phyloP scores from a whole-genome alignment of 2,888 invertebrate species.

The Cecidostiba fungosa region DNA sequence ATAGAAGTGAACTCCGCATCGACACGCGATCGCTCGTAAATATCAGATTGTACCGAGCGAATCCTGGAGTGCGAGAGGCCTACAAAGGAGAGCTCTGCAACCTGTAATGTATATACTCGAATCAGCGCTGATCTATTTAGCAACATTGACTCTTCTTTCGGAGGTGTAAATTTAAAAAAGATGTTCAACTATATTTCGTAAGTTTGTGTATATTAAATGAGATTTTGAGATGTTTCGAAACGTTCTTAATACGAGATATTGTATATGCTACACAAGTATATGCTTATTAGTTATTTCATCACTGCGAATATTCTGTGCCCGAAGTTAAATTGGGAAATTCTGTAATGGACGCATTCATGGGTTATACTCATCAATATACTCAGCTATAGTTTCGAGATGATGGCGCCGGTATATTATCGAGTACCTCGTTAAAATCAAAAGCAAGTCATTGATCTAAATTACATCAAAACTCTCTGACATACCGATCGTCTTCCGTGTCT shows the following conservation, averaged over 20 bases:
- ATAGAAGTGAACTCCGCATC: constrained; percentile 40
- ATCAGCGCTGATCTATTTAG: neutral
- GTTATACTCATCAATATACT: neutral
- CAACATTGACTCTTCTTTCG: neutral
- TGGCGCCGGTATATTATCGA: too few relatives aligned
- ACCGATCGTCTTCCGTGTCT: too few relatives aligned
- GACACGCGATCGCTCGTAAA: constrained; percentile 55
- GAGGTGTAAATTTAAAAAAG: neutral
- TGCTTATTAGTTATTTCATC: neutral
- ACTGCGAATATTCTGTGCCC: neutral
- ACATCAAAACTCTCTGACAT: too few relatives aligned
- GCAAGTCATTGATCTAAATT: too few relatives aligned
- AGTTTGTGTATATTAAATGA: too few relatives aligned
- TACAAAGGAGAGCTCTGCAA: neutral
- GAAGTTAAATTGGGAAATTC: neutral
- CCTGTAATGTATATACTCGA: neutral
- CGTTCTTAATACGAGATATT: too few relatives aligned
- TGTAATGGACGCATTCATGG: neutral
- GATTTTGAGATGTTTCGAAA: too few relatives aligned
- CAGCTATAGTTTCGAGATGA: too few relatives aligned
- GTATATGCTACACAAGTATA: too few relatives aligned
- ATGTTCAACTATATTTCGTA: too few relatives aligned
- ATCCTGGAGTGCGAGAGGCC: constrained; percentile 10
- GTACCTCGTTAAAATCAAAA: too few relatives aligned
- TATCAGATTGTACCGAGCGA: constrained; percentile 48